Evolutionary conservation across 2,113 vertebrate genomes (phyloP).

Genomic region (Eulacestoma nigropectus): DNA sequence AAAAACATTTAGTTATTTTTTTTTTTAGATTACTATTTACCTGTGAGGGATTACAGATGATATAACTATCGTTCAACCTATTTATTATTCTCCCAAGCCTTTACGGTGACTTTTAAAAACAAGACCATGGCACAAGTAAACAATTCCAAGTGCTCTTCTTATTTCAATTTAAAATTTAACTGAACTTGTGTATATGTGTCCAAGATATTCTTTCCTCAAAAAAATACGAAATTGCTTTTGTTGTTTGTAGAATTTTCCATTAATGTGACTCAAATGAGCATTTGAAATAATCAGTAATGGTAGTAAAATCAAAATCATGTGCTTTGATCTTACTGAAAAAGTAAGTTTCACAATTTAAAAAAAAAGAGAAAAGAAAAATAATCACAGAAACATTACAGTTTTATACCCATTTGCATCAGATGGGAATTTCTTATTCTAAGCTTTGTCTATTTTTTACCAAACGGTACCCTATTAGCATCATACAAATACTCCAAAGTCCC

Average conservation of each 20-base stretch:
- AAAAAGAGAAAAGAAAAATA: neutral
- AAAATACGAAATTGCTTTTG: neutral
- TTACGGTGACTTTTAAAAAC: neutral
- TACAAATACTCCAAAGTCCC: neutral
- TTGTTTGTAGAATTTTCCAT: neutral
- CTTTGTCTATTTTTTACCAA: neutral
- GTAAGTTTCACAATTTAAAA: neutral
- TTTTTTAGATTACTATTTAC: neutral
- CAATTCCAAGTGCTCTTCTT: neutral
- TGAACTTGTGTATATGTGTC: neutral
- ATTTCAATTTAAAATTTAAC: neutral
- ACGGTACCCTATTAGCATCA: fast-evolving
- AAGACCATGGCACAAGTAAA: neutral
- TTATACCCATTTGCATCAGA: neutral
- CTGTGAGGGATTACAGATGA: neutral
- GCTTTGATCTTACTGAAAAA: neutral
- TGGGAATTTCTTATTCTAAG: neutral
- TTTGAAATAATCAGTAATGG: neutral
- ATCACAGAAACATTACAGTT: neutral
- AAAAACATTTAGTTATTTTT: neutral
- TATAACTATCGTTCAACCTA: neutral
- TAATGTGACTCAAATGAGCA: neutral
- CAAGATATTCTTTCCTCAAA: neutral
- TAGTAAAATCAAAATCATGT: neutral
- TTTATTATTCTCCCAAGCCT: neutral